Evolutionary conservation across 2,113 vertebrate genomes (phyloP).

Genomic region (Pluvianellus socialis): DNA sequence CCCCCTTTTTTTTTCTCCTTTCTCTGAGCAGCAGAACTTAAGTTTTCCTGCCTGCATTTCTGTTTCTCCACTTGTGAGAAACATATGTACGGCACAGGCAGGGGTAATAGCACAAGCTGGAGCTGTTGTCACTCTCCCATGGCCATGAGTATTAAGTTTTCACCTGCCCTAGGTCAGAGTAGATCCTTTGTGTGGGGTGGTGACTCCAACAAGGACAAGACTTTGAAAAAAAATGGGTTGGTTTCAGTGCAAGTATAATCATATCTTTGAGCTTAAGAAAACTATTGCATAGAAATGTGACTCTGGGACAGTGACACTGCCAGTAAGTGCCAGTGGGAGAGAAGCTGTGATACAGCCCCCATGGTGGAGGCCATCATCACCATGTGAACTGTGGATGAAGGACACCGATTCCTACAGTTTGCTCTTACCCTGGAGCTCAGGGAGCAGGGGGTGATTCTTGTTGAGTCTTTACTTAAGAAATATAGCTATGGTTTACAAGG

Average conservation of each 20-base stretch:
- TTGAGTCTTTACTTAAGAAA: neutral
- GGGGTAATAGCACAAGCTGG: neutral
- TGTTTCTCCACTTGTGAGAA: neutral
- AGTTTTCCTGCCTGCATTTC: neutral
- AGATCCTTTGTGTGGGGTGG: neutral
- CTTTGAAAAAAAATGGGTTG: neutral
- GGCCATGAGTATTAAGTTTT: neutral
- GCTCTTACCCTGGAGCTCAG: neutral
- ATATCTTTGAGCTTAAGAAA: neutral
- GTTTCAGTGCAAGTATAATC: neutral
- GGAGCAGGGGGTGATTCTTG: neutral
- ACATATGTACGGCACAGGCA: neutral
- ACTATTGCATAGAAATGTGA: neutral
- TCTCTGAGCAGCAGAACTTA: neutral
- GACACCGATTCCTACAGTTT: neutral
- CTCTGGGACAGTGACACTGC: neutral
- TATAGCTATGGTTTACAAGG: neutral
- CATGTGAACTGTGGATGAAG: rapidly evolving
- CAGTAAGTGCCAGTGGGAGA: neutral
- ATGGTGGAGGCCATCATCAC: neutral
- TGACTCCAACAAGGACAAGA: neutral
- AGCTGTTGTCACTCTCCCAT: neutral
- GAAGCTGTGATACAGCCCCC: neutral
- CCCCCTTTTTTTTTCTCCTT: too few relatives aligned
- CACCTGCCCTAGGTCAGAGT: neutral